Conservation (phyloP, 2,888 invertebrate genomes). For the Limnephilus auricula region DNA sequence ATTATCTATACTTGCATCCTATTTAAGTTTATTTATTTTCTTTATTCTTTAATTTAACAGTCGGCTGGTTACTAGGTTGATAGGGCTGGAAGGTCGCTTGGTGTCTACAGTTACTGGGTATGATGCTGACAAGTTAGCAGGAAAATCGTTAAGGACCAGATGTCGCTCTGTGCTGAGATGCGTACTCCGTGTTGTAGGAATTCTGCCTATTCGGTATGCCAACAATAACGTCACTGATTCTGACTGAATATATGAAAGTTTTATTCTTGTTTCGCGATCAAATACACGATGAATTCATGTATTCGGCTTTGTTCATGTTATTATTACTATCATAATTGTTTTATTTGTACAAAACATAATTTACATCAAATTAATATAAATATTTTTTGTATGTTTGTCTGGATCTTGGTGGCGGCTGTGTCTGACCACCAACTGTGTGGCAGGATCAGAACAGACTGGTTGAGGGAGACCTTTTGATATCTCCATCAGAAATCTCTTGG, state of each 20-base stretch:
- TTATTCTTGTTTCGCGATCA: background rate
- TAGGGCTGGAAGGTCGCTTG: background rate
- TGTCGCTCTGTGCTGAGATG: background rate
- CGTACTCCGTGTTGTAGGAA: background rate
- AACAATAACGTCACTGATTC: background rate
- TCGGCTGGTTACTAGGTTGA: background rate
- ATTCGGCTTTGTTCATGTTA: background rate
- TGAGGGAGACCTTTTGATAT: too few species aligned
- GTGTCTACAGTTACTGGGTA: background rate
- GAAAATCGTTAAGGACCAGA: background rate
- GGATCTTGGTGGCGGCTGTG: too few species aligned
- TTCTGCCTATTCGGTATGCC: background rate
- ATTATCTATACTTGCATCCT: too few species aligned
- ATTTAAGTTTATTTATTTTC: too few species aligned
- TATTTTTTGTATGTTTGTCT: too few species aligned
- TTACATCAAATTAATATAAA: too few species aligned
- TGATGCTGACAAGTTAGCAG: background rate
- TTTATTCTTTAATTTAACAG: too few species aligned
- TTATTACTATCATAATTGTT: too few species aligned
- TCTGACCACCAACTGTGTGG: too few species aligned
- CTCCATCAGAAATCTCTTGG: too few species aligned
- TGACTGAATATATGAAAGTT: background rate
- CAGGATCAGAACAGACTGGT: too few species aligned
- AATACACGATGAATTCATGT: background rate
- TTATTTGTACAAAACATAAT: too few species aligned